These are phyloP conservation scores for Cnemophilus loriae DNA, from an alignment of 2,113 vertebrate genomes.

Conservation along the genomic window DNA sequence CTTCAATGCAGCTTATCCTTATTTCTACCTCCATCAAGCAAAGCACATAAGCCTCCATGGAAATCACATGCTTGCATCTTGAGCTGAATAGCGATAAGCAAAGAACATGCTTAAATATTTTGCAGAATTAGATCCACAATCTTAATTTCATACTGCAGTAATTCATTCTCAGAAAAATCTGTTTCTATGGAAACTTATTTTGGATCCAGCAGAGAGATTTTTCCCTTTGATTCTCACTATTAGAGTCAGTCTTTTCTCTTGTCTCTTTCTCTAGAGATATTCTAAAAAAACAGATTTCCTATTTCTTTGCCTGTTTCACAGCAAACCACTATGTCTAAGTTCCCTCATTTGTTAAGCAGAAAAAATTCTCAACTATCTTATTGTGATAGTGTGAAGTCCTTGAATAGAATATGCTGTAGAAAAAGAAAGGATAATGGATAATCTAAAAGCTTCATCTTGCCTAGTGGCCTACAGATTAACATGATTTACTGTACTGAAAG, in stretches of 20 bases:
- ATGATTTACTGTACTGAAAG: neutral
- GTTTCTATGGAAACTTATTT: constrained; percentile 57
- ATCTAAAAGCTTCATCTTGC: neutral
- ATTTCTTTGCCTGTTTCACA: constrained; percentile 12
- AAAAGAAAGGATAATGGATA: neutral
- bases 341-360: constrained; percentile 1
- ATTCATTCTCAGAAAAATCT: neutral
- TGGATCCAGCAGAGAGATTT: constrained; percentile 11
- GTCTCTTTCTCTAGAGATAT: constrained; percentile 4
- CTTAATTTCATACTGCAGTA: constrained; percentile 12
- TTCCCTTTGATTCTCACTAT: constrained; percentile 25
- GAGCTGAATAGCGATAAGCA: constrained; percentile 15
- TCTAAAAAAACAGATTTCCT: neutral
- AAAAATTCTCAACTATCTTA: neutral
- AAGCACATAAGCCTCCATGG: constrained; percentile 14
- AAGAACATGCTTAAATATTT: constrained; percentile 42
- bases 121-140: constrained; percentile 28
- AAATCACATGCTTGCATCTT: constrained; percentile 5
- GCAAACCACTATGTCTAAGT: neutral
- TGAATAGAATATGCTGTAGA: neutral
- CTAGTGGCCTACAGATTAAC: neutral
- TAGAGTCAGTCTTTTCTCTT: neutral
- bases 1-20: neutral
- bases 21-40: constrained; percentile 7
- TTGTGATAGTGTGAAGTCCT: neutral